phyloP scores from a whole-genome alignment of 2,797 vertebrate species.

The Odontamblyopus rebecca region DNA sequence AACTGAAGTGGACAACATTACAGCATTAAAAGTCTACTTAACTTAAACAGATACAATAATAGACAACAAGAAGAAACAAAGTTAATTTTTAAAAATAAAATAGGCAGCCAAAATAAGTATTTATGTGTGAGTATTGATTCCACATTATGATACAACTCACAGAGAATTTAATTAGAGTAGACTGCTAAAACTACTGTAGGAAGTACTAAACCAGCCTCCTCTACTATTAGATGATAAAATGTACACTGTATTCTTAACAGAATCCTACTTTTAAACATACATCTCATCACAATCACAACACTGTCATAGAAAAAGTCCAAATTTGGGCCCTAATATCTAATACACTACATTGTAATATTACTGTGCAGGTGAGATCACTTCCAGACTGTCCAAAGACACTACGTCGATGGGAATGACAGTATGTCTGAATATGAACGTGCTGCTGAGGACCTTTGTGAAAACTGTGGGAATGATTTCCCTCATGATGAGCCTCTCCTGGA shows the following conservation, averaged over 20 bases:
- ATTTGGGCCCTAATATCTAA: no score
- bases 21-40: background rate
- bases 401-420: conserved; percentile 73
- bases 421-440: conserved; percentile 68
- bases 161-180: background rate
- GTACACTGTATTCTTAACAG: no score
- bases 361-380: conserved; percentile 81
- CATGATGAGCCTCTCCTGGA: conserved; percentile 81
- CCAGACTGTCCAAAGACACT: conserved; percentile 80
- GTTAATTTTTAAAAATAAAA: background rate
- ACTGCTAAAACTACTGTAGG: background rate
- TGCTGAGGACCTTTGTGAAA: conserved; percentile 83
- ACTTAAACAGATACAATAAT: background rate
- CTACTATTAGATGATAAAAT: no score
- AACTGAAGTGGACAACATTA: background rate
- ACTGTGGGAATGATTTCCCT: conserved; percentile 73
- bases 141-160: background rate
- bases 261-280: no score
- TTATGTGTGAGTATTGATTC: background rate
- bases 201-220: no score
- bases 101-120: background rate
- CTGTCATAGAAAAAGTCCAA: no score
- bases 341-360: background rate
- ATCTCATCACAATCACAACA: no score
- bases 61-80: background rate